These are phyloP conservation scores for Ophonus ardosiacus DNA, from an alignment of 2,888 invertebrate species.

Conservation along the genomic window DNA sequence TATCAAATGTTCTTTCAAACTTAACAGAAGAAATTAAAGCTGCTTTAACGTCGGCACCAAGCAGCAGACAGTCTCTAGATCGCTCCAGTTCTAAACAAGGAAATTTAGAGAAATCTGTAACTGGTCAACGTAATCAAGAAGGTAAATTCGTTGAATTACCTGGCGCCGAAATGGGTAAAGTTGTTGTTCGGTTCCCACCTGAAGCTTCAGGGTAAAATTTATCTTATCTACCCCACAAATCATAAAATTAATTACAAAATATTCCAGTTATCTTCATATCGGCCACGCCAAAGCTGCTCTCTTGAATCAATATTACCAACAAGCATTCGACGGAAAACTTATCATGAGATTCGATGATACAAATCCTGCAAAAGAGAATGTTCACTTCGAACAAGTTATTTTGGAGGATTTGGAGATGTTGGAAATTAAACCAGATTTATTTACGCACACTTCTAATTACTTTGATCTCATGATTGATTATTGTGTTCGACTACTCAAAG, in stretches of 20 bases:
- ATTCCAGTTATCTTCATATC: slow-evolving; percentile 90
- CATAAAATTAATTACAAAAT: neutral
- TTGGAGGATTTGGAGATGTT: slow-evolving; percentile 94
- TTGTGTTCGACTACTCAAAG: slow-evolving; percentile 91
- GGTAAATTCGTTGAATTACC: slow-evolving; percentile 98
- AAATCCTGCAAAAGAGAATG: slow-evolving; percentile 98
- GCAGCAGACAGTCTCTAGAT: slow-evolving; percentile 66
- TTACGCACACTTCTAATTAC: slow-evolving; percentile 97
- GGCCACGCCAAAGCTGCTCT: slow-evolving; percentile 99
- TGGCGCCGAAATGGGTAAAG: slow-evolving; percentile 97
- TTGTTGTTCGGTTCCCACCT: slow-evolving; percentile 99
- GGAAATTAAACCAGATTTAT: slow-evolving; percentile 93
- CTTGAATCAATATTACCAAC: slow-evolving; percentile 97
- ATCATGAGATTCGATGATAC: slow-evolving; percentile 99
- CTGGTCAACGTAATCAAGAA: slow-evolving; percentile 84
- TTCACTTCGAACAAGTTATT: slow-evolving; percentile 98
- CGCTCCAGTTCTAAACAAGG: slow-evolving; percentile 65
- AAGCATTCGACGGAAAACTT: slow-evolving; percentile 93
- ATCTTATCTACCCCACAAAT: neutral
- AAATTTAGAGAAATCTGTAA: slow-evolving; percentile 66
- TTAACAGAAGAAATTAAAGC: slow-evolving; percentile 78
- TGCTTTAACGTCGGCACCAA: slow-evolving; percentile 67
- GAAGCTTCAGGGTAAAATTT: slow-evolving; percentile 94
- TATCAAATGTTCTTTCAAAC: slow-evolving; percentile 78
- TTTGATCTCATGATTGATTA: slow-evolving; percentile 94